Base-by-base conservation (phyloP, 2,797 vertebrate genomes). In the Smutsia gigantea region DNA sequence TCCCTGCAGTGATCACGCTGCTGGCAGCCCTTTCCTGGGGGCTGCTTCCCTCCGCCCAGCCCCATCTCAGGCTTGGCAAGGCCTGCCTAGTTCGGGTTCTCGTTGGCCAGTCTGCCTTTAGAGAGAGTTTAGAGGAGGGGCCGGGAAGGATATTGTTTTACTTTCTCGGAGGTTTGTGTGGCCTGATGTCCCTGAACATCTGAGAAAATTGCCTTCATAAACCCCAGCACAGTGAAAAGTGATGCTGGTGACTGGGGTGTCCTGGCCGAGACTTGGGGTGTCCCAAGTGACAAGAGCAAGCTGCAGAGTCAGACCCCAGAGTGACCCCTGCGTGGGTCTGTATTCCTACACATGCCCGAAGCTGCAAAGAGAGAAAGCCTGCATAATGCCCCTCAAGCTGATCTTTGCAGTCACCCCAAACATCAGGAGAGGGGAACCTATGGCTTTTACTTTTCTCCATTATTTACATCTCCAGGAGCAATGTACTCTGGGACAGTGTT, bases 1-100 rank as follows among this genome's bases (percentile, higher is more conserved):
- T 12, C 2, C 55, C 68, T 7, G 18, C 1, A 0, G 2, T 0
- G 15, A 5, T 0, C 4, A 1, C 0, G 7, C 34, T 0, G 1
- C 1, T 0, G 17, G 19, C 23, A 13, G 74, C 69, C 5, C 15
- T 46, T 31, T 37, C 37, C 78, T 2, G 0, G 6, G 31, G 19
- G 7, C 63, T 8, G 7, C 27, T 25, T 3, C 1, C 53, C 74
- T 18, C 25, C 31, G 1, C 11, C 0, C 46, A 10, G 0, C 29
- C 57, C n/a, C 2, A 2, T 0, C 49, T 27, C 46, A 0, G 46
- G n/a, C 63, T 5, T 0, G 0, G 23, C 8, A 2, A 46, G 57
- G 39, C n/a, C 75, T 1, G 4, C 53, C 75, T 17, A 1, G 0
- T 6, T 23, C 66, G 68, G 31, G 25, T 2, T n/a, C 71, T 57